phyloP scores from a whole-genome alignment of 2,113 vertebrate species.

The Amblyopsis rosae region DNA sequence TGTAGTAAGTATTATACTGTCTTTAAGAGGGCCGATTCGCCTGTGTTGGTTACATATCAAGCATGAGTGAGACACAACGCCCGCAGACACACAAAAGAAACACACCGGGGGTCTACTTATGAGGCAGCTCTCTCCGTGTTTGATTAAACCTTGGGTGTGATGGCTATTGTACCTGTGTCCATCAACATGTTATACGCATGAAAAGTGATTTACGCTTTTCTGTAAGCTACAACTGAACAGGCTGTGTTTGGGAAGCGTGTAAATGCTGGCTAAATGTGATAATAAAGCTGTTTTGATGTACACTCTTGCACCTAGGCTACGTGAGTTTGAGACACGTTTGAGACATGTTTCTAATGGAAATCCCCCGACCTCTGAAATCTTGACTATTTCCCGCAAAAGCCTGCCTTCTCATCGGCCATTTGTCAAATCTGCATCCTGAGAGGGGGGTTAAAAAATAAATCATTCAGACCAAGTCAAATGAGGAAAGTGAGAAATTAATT shows the following conservation, averaged over 20 bases:
- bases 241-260: constrained; percentile 7
- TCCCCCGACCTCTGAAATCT: background rate
- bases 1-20: constrained; percentile 59
- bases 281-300: no score
- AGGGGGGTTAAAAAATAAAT: constrained; percentile 66
- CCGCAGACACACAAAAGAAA: constrained; percentile 49
- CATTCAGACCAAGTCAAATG: constrained; percentile 74
- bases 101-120: constrained; percentile 67
- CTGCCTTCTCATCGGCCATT: constrained; percentile 44
- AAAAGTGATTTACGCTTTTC: constrained; percentile 40
- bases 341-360: background rate
- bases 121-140: constrained; percentile 50
- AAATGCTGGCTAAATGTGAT: background rate
- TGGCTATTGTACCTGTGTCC: constrained; percentile 55
- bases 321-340: background rate
- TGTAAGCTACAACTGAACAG: constrained; percentile 20
- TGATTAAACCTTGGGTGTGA: constrained; percentile 63
- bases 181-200: constrained; percentile 42
- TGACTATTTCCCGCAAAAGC: constrained; percentile 34
- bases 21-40: constrained; percentile 61
- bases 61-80: constrained; percentile 29
- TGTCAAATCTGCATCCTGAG: constrained; percentile 47
- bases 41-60: constrained; percentile 68
- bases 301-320: no score
- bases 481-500: constrained; percentile 80